Base-by-base conservation (phyloP, 2,888 invertebrate species). In the Lithophane ornitopus region DNA sequence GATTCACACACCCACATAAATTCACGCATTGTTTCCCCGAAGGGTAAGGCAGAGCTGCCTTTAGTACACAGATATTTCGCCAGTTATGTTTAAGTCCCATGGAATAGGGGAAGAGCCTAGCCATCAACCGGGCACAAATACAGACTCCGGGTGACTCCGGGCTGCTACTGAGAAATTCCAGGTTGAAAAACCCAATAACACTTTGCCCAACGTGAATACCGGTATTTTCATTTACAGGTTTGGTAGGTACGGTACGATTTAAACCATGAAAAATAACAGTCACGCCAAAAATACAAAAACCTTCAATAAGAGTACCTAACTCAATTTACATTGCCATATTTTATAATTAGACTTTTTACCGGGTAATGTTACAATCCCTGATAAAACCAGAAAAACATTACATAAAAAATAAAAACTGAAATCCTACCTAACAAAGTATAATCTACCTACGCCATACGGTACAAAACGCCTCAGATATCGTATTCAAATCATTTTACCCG, bases 401-500 rank as follows among this genome's bases (percentile, higher is more conserved):
- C 54, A 39, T 39, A 1, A 22, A 12, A 56, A 54, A 52, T 74
- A 52, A 69, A 68, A 74, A 63, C 26, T 46, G 12, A 80, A 56
- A 11, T 19, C 28, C 16, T 44, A 12, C 34, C 3, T 19, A 28
- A 63, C 16, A 41, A 63, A 44, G 63, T 28, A 34, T 41, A 26
- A 26, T 14, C n/a, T 34, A 41, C n/a, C 11, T 0, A 41, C 26
- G 12, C 22, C 49, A 59, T 52, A 67, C 4, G 14, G 54, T 41
- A 49, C 7, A 79, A 12, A 54, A 54, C 39, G 52, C 46, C 58
- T 52, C 66, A 59, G 69, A 63, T 80, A 84, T 71, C 44, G 69
- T 70, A 62, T 80, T 74, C 68, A 71, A 44, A 74, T 74, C 66
- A 68, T 52, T 78, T 70, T 70, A 78, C 61, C 56, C 52, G 0